Evolutionary conservation across 1,140 invertebrate species (phyloP), one percentile per base, ranked within the genome.

Genomic region (Lycorma delicatula): DNA sequence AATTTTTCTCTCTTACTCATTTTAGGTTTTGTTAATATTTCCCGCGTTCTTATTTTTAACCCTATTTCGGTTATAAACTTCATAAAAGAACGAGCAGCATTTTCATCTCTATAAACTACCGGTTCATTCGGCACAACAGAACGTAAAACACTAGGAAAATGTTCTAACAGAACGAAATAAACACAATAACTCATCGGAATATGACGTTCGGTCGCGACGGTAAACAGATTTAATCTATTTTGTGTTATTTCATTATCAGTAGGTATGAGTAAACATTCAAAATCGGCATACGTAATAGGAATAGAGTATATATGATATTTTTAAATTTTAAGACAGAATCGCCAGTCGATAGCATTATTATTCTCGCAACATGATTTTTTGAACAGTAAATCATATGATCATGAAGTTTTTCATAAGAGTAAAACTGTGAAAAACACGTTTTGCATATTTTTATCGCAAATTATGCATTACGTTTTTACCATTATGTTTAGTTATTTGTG

Each of bases 301-400:
- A 13, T 4, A 52, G 27, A 28, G 16, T 52, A 52, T 31, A n/a
- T 31, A 11, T 34, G 50, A 34, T 52, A 34, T 52, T 13, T 4
- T n/a, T 20, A 34, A 52, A 52, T 52, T 52, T 28, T 34, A 52
- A 29, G 5, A 52, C 18, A 28, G n/a, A 9, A 31, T 31, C 29
- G 2, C 12, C n/a, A 31, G 25, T 18, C 11, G 9, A 13, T 12
- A 3, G 23, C 22, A 52, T 16, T 5, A 11, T 52, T 28, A 52
- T 20, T 52, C 29, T 52, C 7, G 29, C 50, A 52, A 27, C 26
- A 13, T 13, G 7, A 31, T 34, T 31, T 20, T 22, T 20, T 31
- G 12, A 23, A 29, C 29, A 29, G 50, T 52, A 27, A 29, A 31
- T 9, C 16, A 3, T 29, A 28, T 28, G 29, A 3, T 31, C n/a